These are phyloP conservation scores for Eubasilissa regina DNA, from an alignment of 1,140 invertebrate species.

Conservation along the genomic window DNA sequence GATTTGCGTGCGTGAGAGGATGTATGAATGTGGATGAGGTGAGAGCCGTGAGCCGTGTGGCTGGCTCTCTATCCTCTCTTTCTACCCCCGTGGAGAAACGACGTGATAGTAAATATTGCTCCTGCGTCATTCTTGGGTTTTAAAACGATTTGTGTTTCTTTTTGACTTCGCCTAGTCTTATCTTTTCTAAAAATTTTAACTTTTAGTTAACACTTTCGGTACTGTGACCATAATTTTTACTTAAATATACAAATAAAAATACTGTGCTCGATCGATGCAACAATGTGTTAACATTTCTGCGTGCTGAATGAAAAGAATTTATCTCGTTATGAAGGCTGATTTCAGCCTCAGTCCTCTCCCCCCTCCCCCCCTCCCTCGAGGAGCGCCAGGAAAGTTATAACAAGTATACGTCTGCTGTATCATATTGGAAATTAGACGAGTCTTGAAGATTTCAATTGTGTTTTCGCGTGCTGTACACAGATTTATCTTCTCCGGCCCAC, in stretches of 20 bases:
- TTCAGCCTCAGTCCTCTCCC: background rate
- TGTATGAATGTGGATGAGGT: too few species aligned
- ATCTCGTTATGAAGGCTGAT: background rate
- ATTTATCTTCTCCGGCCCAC: too few species aligned
- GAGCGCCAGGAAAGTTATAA: background rate
- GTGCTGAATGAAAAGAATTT: background rate
- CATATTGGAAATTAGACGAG: background rate
- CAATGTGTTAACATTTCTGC: background rate
- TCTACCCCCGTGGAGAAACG: too few species aligned
- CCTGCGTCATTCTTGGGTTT: too few species aligned
- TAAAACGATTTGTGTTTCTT: too few species aligned
- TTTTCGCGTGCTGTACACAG: background rate
- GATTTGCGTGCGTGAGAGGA: too few species aligned
- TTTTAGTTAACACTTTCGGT: too few species aligned
- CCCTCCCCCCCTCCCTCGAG: background rate
- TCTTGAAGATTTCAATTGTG: background rate
- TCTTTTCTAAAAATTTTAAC: too few species aligned
- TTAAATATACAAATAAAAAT: background rate
- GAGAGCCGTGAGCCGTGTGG: too few species aligned
- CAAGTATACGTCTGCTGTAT: background rate
- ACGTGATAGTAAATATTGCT: too few species aligned
- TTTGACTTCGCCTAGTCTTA: too few species aligned
- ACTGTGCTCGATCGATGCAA: background rate
- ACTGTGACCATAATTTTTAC: background rate
- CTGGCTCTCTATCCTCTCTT: too few species aligned